These are phyloP conservation scores for Xiphorhynchus elegans DNA, from an alignment of 2,113 vertebrate genomes.

Conservation along the genomic window DNA sequence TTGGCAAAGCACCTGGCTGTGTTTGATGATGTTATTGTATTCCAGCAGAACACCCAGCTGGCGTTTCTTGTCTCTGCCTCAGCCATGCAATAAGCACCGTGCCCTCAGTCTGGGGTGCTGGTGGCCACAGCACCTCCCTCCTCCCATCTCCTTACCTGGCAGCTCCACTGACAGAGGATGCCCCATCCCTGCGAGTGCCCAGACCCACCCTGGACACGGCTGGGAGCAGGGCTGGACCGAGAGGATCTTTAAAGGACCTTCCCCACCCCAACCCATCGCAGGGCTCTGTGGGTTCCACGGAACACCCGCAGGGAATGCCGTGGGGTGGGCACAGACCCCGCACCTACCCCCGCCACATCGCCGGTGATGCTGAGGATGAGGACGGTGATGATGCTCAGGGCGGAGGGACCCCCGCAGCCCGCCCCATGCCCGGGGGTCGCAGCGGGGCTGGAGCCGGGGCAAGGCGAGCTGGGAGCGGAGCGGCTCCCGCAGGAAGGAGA, in stretches of 20 bases:
- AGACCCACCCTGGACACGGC: not conserved
- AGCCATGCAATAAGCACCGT: not conserved
- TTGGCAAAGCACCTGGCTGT: not conserved
- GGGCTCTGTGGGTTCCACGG: accelerated
- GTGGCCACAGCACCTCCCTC: not conserved
- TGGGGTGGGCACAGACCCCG: not conserved
- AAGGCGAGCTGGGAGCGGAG: too few relatives aligned
- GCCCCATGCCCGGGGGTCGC: not conserved
- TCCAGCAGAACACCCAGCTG: accelerated
- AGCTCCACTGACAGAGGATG: too few relatives aligned
- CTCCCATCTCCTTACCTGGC: not conserved
- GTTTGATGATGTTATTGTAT: not conserved
- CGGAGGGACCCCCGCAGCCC: not conserved
- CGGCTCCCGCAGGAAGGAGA: too few relatives aligned
- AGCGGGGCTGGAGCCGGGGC: not conserved
- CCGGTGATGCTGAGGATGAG: not conserved
- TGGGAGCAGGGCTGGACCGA: not conserved
- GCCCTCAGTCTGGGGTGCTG: accelerated
- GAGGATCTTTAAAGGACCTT: not conserved
- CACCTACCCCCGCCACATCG: conserved; percentile 47
- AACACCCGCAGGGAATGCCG: not conserved
- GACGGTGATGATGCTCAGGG: not conserved
- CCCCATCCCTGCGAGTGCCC: not conserved
- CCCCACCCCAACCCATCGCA: not conserved
- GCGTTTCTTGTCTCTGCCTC: not conserved